These are phyloP conservation scores for Pangasius macronema DNA, from an alignment of 2,797 vertebrate species.

Conservation along the genomic window DNA sequence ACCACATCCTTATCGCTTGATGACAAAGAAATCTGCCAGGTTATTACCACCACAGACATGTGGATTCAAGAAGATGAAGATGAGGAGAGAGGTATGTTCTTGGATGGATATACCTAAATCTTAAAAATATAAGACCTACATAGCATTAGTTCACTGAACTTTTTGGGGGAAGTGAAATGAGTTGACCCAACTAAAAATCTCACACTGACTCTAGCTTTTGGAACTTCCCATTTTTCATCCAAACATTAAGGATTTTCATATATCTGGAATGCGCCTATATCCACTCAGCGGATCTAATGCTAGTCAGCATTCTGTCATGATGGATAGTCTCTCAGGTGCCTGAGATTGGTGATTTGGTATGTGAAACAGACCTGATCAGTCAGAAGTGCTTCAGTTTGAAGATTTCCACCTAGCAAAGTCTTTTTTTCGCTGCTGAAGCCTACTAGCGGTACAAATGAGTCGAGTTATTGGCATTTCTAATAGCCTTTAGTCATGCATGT, in stretches of 20 bases:
- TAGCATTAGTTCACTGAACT: neutral
- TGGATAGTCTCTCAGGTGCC: constrained; percentile 6
- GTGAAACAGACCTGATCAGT: constrained; percentile 40
- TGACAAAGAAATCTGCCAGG: constrained; percentile 52
- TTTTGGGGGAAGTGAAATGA: neutral
- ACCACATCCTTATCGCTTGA: constrained; percentile 42
- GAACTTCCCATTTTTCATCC: constrained; percentile 2
- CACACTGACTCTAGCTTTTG: neutral
- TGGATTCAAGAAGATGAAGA: constrained; percentile 39
- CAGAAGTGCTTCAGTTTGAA: constrained; percentile 47
- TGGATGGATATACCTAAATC: neutral
- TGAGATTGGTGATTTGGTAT: constrained; percentile 21
- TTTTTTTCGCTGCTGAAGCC: constrained; percentile 33
- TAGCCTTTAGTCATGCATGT: constrained; percentile 61
- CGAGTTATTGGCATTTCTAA: constrained; percentile 55
- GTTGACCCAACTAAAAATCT: neutral
- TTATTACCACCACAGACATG: constrained; percentile 46
- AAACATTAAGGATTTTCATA: constrained; percentile 9
- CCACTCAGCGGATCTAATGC: constrained; percentile 16
- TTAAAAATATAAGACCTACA: neutral
- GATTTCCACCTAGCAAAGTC: constrained; percentile 43
- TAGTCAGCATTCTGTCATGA: constrained; percentile 17
- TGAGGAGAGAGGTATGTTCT: constrained; percentile 13
- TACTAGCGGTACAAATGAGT: constrained; percentile 48
- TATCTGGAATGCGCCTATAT: neutral